Evolutionary conservation across 2,888 invertebrate species (phyloP).

Genomic region (Gandaritis pyraliata): DNA sequence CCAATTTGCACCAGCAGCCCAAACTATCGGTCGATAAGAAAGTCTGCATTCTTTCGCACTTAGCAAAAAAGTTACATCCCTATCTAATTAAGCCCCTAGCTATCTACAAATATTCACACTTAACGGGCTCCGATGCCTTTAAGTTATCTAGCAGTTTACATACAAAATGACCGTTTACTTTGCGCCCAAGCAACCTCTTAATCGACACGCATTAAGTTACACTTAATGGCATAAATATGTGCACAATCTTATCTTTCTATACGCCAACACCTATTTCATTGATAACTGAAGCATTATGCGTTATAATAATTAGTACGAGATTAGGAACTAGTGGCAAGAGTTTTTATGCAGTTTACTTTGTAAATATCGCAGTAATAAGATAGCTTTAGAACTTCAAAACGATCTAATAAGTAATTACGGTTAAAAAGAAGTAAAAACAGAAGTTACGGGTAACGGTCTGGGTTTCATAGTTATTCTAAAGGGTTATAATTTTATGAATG

Average conservation of each 20-base stretch:
- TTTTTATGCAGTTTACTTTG: conserved; percentile 29
- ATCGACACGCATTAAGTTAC: conserved; percentile 58
- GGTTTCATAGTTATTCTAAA: too few species aligned
- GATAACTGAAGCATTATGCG: conserved; percentile 30
- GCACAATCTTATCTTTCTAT: conserved; percentile 28
- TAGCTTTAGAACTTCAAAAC: background rate
- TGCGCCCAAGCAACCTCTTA: conserved; percentile 50
- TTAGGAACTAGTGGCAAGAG: conserved; percentile 35
- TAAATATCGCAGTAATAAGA: background rate
- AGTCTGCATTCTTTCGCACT: background rate
- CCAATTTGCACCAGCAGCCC: too few species aligned
- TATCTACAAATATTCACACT: conserved; percentile 13
- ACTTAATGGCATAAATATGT: conserved; percentile 28
- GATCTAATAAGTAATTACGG: too few species aligned
- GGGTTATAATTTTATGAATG: too few species aligned
- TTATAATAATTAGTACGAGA: conserved; percentile 36
- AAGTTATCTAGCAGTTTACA: conserved; percentile 28
- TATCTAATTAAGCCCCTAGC: conserved; percentile 6
- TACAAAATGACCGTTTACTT: conserved; percentile 32
- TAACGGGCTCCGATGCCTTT: conserved; percentile 9
- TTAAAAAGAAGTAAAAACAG: too few species aligned
- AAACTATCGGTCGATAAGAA: too few species aligned
- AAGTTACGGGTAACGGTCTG: too few species aligned
- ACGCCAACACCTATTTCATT: conserved; percentile 40
- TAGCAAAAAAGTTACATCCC: background rate